phyloP scores from a whole-genome alignment of 2,888 invertebrate genomes.

The Barypeithes pellucidus region DNA sequence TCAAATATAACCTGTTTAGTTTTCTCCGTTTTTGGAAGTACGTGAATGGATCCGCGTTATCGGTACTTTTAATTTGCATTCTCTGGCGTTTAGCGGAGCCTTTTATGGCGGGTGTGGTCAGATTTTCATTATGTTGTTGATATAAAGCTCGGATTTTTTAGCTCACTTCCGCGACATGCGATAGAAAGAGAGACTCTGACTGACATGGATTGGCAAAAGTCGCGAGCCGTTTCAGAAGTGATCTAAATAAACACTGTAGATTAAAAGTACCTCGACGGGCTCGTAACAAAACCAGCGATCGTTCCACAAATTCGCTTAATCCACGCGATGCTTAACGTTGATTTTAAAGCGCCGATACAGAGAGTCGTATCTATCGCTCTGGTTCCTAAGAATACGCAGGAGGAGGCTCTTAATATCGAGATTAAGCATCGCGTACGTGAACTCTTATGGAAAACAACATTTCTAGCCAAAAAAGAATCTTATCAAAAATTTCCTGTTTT shows the following conservation, averaged over 20 bases:
- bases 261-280: constrained; percentile 21
- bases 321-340: background rate
- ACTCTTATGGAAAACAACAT: constrained; percentile 15
- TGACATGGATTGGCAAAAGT: constrained; percentile 32
- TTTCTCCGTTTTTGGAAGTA: background rate
- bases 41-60: background rate
- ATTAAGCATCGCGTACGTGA: too few species aligned
- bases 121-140: too few species aligned
- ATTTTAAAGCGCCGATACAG: too few species aligned
- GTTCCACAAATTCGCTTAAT: constrained; percentile 13
- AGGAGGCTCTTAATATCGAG: too few species aligned
- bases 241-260: constrained; percentile 6
- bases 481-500: constrained; percentile 18
- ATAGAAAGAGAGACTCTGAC: constrained; percentile 33
- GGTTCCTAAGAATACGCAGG: too few species aligned
- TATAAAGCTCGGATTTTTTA: background rate
- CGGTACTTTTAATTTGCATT: constrained; percentile 17
- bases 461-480: constrained; percentile 25
- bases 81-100: background rate
- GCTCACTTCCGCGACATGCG: constrained; percentile 4
- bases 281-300: constrained; percentile 9
- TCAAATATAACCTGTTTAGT: constrained; percentile 19
- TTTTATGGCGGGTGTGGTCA: too few species aligned
- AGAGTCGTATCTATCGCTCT: too few species aligned
- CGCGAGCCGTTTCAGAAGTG: background rate